Base-by-base conservation (phyloP, 2,888 invertebrate genomes). In the Limnephilus auricula region DNA sequence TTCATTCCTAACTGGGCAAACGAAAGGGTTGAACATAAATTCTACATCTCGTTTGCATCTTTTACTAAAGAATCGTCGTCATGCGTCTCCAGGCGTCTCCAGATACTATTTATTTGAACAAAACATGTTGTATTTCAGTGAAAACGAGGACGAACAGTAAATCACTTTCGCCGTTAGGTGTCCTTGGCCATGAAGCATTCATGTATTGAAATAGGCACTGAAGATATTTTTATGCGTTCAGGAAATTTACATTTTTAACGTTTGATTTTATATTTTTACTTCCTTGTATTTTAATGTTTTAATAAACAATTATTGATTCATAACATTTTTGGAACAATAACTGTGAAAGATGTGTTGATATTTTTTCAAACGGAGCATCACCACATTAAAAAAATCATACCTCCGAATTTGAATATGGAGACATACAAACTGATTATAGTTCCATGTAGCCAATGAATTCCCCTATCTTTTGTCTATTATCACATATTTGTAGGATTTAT, bases 101-200 rank as follows among this genome's bases (percentile, higher is more conserved):
- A 82, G n/a, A 82, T 25, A 15, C 25, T 25, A 34, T 34, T 31
- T 82, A 40, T 13, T 65, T 65, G n/a, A 65, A 65, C 65, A 85
- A 85, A 40, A 45, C 37, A 37, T 4, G 37, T n/a, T n/a, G 34
- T 40, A 45, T 40, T 85, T 85, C 40, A 85, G 85, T 85, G 85
- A 85, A 85, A 85, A 85, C 37, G 40, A 85, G 45, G 34, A 85
- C 13, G n/a, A 25, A 30, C 79, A n/a, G 79, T 85, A 89, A 85
- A 90, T 91, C 89, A 92, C 92, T 92, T 92, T 92, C 92, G 65
- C 92, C 92, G 92, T 92, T 92, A 92, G 30, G 84, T 50, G 91
- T n/a, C 92, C 92, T 92, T 92, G 90, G 37, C 25, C 18, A 50
- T 50, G 79, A 86, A 85, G 90, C 65, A n/a, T 65, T 65, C 25